These are phyloP conservation scores for Phyllotreta cruciferae DNA, from an alignment of 2,888 invertebrate species.

Conservation along the genomic window DNA sequence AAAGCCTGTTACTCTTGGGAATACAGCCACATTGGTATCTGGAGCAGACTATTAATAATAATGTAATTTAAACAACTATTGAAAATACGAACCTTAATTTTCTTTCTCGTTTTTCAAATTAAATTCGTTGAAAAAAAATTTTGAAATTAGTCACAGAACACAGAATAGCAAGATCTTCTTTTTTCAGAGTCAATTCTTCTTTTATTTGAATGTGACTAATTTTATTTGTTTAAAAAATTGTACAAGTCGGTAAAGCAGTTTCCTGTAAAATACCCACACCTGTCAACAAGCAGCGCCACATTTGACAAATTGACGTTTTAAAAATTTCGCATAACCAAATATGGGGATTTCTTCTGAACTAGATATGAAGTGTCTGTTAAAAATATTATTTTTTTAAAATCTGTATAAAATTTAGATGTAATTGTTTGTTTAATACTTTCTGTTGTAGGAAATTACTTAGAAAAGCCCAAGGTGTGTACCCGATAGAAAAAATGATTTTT, in stretches of 20 bases:
- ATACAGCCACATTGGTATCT: not conserved
- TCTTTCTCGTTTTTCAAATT: too few species aligned
- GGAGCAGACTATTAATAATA: too few species aligned
- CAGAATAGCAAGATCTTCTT: too few species aligned
- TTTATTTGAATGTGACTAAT: too few species aligned
- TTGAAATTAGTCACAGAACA: too few species aligned
- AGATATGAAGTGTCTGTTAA: slow-evolving; percentile 53
- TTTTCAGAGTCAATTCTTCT: too few species aligned
- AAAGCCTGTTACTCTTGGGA: not conserved
- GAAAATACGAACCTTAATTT: too few species aligned
- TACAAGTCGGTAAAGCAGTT: slow-evolving; percentile 34
- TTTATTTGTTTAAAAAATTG: slow-evolving; percentile 6
- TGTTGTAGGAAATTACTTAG: slow-evolving; percentile 35
- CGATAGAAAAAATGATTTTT: slow-evolving; percentile 19
- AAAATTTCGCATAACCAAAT: slow-evolving; percentile 62
- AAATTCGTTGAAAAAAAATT: too few species aligned
- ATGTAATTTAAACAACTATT: too few species aligned
- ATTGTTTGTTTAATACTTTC: slow-evolving; percentile 37
- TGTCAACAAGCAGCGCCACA: slow-evolving; percentile 26
- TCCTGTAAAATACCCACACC: slow-evolving; percentile 18
- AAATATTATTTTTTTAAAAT: slow-evolving; percentile 40
- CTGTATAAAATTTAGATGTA: slow-evolving; percentile 46
- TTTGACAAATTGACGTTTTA: slow-evolving; percentile 55
- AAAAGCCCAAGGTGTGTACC: slow-evolving; percentile 42
- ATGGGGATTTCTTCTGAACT: slow-evolving; percentile 58